Percentiles rank a stretch among this genome's conserved stretches.
Evolutionary conservation across 2,888 invertebrate species (phyloP).

Genomic region (Pachymerium ferrugineum): DNA sequence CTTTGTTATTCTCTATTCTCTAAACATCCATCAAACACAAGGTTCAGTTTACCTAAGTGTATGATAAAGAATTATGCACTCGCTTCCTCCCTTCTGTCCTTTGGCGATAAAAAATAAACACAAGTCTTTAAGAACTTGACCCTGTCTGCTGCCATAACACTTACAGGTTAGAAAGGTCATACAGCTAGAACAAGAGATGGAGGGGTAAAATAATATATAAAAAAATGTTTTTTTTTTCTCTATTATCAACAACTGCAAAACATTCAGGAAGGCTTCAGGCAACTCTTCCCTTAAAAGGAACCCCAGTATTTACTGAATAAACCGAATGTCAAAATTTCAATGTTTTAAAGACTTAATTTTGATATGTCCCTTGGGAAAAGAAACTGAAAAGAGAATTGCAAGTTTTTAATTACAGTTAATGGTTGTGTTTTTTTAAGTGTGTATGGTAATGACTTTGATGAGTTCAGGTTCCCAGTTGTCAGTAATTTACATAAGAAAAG

Average conservation of each 20-base stretch:
- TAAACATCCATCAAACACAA: not conserved
- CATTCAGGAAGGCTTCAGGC: constrained; percentile 6
- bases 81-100: not conserved
- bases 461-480: no score
- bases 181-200: not conserved
- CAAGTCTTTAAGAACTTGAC: constrained; percentile 12
- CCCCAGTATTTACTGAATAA: no score
- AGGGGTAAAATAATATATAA: not conserved
- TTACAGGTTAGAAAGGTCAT: not conserved
- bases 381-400: no score
- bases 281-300: not conserved
- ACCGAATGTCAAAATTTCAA: no score
- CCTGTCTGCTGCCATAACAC: not conserved
- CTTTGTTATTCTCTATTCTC: not conserved
- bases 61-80: not conserved
- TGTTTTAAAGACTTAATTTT: no score
- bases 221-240: not conserved
- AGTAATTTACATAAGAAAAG: no score
- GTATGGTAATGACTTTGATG: no score
- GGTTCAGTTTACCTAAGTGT: not conserved
- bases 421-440: no score
- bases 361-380: no score
- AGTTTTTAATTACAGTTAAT: no score
- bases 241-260: not conserved
- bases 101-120: constrained; percentile 6